Percentiles rank a stretch among this genome's conserved stretches.
These are phyloP conservation scores for Tokudaia tokunoshimensis DNA, from an alignment of 2,797 vertebrate genomes.

Conservation along the genomic window DNA sequence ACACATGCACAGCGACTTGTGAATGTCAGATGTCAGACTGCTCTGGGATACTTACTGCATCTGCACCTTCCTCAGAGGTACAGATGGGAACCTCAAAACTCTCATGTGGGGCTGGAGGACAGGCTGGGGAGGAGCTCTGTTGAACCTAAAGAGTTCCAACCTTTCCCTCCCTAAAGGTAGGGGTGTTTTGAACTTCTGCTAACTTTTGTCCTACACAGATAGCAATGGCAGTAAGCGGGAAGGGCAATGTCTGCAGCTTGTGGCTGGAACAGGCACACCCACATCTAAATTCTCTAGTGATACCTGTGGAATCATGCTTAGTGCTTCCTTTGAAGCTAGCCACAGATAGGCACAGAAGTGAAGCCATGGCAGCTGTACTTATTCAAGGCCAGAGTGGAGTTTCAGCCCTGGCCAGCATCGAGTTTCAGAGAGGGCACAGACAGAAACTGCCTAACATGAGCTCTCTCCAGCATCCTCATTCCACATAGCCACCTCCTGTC, in stretches of 20 bases:
- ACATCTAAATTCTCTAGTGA: neutral
- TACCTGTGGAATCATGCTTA: neutral
- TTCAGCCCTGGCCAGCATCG: neutral
- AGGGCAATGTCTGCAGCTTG: neutral
- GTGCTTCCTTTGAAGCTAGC: neutral
- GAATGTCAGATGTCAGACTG: neutral
- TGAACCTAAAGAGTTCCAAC: neutral
- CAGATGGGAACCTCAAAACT: neutral
- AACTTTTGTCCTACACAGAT: neutral
- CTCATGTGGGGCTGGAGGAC: neutral
- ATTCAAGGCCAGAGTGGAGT: neutral
- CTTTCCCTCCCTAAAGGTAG: neutral
- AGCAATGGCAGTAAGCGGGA: neutral
- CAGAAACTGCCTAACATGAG: fast-evolving
- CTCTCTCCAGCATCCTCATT: neutral
- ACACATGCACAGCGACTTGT: fast-evolving
- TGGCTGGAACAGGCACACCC: neutral
- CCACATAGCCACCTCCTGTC: neutral
- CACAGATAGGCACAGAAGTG: neutral
- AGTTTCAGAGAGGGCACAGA: neutral
- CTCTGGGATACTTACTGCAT: no score
- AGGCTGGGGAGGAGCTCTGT: neutral
- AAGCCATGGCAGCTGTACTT: neutral
- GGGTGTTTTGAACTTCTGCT: neutral
- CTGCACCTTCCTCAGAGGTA: neutral